Conservation (phyloP, 2,113 vertebrate species). For the Pitta sordida region DNA sequence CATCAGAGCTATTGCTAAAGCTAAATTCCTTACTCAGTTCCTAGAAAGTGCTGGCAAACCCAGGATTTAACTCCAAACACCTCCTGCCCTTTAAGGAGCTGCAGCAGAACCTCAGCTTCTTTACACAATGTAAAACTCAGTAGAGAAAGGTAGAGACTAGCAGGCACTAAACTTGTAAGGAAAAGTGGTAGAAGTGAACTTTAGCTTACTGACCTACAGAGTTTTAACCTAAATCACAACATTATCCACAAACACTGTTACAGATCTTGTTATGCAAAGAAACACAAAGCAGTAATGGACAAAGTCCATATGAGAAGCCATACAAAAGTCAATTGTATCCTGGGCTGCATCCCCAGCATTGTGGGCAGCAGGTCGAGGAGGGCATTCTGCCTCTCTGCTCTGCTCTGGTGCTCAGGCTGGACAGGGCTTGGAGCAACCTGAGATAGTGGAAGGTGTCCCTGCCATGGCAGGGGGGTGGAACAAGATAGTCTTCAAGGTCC, state of each 20-base stretch:
- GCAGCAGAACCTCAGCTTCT: neutral
- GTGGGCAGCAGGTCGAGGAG: accelerated
- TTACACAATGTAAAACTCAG: neutral
- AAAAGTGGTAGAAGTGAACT: neutral
- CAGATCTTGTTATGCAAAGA: neutral
- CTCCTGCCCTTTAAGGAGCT: neutral
- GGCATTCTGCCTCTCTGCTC: neutral
- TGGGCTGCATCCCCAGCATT: neutral
- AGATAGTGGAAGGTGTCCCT: neutral
- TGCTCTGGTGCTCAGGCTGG: accelerated
- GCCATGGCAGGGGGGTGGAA: neutral
- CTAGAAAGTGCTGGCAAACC: neutral
- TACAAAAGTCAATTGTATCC: neutral
- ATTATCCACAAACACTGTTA: neutral
- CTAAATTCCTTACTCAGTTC: neutral
- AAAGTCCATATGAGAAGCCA: neutral
- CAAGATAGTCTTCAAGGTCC: neutral
- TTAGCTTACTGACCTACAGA: neutral
- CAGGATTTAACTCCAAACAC: neutral
- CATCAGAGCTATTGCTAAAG: neutral
- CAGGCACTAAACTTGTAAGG: neutral
- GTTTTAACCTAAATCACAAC: neutral
- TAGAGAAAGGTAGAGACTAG: neutral
- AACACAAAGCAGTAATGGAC: neutral
- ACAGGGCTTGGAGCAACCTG: accelerated